Conservation (phyloP, 2,113 vertebrate genomes). For the Syngnathus typhle region DNA sequence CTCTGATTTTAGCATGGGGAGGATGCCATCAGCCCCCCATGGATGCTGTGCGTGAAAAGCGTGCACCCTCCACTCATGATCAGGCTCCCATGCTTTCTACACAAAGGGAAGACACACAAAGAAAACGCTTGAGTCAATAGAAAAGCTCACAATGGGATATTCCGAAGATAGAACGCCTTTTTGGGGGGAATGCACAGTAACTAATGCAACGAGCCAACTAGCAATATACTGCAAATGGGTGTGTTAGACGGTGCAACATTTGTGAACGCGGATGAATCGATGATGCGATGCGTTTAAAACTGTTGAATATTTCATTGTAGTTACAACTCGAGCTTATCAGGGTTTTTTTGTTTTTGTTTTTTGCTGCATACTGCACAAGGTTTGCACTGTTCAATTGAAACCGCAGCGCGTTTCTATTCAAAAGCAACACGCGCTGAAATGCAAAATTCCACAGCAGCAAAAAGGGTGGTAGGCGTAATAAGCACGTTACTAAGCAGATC, state of each 20-base stretch:
- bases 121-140: constrained; percentile 29
- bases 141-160: neutral
- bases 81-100: constrained; percentile 25
- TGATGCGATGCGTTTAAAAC: neutral
- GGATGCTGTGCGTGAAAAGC: constrained; percentile 36
- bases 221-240: constrained; percentile 6
- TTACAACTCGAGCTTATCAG: neutral
- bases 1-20: constrained; percentile 24
- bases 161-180: neutral
- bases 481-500: neutral
- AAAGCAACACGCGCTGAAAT: neutral
- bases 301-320: neutral
- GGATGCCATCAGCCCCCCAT: constrained; percentile 23
- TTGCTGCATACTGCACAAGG: neutral
- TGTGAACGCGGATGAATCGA: neutral
- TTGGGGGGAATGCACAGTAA: neutral
- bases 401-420: neutral
- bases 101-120: constrained; percentile 66
- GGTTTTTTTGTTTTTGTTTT: neutral
- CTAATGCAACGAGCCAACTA: constrained; percentile 8
- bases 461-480: no score
- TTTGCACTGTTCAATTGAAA: neutral
- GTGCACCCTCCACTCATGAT: constrained; percentile 25
- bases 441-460: constrained; percentile 1
- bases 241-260: neutral